These are phyloP conservation scores for Halichoeres trimaculatus DNA, from an alignment of 2,113 vertebrate genomes.

Conservation along the genomic window DNA sequence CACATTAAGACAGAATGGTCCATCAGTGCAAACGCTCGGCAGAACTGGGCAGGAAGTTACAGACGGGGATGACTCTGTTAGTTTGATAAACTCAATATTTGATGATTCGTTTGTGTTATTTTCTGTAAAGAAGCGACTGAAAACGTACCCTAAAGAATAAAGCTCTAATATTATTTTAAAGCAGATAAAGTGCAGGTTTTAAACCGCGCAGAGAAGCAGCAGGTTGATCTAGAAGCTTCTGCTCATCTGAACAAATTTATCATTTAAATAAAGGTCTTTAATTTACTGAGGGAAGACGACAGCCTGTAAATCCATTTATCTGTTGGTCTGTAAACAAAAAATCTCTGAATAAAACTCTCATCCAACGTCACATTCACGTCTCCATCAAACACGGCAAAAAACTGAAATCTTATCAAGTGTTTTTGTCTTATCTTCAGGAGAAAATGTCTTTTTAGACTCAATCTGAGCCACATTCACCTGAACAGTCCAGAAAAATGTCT, in stretches of 20 bases:
- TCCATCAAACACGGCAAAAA: too few species aligned
- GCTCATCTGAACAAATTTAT: not conserved
- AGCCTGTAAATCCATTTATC: conserved; percentile 8
- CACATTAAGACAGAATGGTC: conserved; percentile 62
- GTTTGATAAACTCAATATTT: not conserved
- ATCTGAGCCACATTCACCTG: too few species aligned
- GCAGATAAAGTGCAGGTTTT: too few species aligned
- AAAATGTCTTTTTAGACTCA: too few species aligned
- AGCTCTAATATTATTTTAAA: too few species aligned
- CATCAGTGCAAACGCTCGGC: conserved; percentile 67
- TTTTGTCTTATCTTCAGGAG: too few species aligned
- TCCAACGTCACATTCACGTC: not conserved
- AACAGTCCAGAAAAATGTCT: too few species aligned
- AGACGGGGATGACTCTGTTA: not conserved
- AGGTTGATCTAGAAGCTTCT: not conserved
- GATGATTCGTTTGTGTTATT: not conserved
- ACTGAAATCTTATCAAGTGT: too few species aligned
- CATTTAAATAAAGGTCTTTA: conserved; percentile 17
- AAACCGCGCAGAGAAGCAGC: not conserved
- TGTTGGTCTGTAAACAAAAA: conserved; percentile 31
- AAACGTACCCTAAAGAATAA: not conserved
- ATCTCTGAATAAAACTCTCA: conserved; percentile 19
- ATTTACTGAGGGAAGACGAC: not conserved
- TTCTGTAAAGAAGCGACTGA: too few species aligned
- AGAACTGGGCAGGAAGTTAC: conserved; percentile 15